phyloP scores from a whole-genome alignment of 2,113 vertebrate genomes.

The Meleagris gallopavo region DNA sequence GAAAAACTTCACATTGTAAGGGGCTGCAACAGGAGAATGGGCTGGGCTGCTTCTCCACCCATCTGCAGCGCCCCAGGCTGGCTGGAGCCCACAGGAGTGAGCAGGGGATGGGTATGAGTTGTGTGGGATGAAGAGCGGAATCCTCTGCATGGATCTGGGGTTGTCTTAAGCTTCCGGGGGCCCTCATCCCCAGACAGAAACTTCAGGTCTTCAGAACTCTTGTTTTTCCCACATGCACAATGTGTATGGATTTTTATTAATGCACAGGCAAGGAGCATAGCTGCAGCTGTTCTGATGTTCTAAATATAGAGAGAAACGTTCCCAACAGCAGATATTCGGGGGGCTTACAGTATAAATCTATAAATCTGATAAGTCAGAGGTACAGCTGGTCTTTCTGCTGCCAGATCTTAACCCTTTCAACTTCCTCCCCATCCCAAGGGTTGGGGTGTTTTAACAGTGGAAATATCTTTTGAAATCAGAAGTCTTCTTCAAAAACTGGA shows the following conservation, averaged over 20 bases:
- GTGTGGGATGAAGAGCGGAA: background rate
- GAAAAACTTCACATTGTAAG: background rate
- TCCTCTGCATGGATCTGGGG: background rate
- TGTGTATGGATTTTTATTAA: fast-evolving
- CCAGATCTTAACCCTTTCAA: background rate
- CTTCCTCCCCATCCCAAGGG: background rate
- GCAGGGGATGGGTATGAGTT: background rate
- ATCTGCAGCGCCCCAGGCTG: background rate
- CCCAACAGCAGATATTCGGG: background rate
- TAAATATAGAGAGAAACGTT: background rate
- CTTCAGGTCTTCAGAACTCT: background rate
- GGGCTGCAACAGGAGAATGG: background rate
- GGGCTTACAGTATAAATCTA: conserved; percentile 13
- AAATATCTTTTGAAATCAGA: background rate
- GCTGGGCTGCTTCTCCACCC: fast-evolving
- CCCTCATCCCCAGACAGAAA: background rate
- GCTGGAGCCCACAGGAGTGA: background rate
- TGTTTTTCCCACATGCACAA: background rate
- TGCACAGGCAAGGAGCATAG: background rate
- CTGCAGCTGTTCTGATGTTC: background rate
- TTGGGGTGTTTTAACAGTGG: background rate
- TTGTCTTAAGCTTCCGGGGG: background rate
- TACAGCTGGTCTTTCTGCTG: background rate
- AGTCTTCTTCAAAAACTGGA: background rate
- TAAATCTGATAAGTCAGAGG: conserved; percentile 44